These are phyloP conservation scores for Amphimedon queenslandica DNA, from an alignment of 37 sponge, comb jelly and placozoan genomes.

Conservation along the genomic window DNA sequence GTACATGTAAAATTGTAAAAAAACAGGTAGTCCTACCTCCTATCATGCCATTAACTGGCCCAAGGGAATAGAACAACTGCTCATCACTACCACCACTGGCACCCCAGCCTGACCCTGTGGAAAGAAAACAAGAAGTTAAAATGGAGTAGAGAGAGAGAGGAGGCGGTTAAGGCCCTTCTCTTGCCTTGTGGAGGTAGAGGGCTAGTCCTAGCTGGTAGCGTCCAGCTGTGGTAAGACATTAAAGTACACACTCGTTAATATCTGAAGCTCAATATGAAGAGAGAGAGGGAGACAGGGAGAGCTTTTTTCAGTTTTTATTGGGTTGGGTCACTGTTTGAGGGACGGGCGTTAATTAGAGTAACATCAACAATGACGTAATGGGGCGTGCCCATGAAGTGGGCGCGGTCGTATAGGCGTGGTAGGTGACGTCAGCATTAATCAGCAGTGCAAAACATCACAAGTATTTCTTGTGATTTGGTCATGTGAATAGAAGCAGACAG, in stretches of 20 bases:
- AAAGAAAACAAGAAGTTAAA: not conserved
- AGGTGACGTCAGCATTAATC: not conserved
- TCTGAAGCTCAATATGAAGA: too few relatives aligned
- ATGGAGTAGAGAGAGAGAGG: not conserved
- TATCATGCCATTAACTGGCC: conserved; percentile 29
- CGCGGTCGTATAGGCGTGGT: too few relatives aligned
- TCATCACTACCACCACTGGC: conserved; percentile 12
- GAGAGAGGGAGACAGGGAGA: too few relatives aligned
- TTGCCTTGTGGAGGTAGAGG: too few relatives aligned
- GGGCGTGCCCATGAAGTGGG: too few relatives aligned
- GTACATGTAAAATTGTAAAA: too few relatives aligned
- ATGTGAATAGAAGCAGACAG: not conserved
- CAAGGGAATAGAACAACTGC: conserved; percentile 31
- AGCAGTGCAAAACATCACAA: not conserved
- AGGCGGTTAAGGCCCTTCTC: not conserved
- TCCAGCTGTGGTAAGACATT: conserved; percentile 18
- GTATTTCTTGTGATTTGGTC: too few relatives aligned
- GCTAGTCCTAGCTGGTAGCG: not conserved
- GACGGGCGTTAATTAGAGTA: not conserved
- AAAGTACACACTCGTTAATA: too few relatives aligned
- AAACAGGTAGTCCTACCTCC: too few relatives aligned
- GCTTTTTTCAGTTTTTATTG: too few relatives aligned
- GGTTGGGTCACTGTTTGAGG: too few relatives aligned
- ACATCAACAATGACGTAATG: not conserved
- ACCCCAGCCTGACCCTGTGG: not conserved